These are phyloP conservation scores for Onychomys arenicola DNA, from an alignment of 2,797 vertebrate genomes.

Conservation along the genomic window DNA sequence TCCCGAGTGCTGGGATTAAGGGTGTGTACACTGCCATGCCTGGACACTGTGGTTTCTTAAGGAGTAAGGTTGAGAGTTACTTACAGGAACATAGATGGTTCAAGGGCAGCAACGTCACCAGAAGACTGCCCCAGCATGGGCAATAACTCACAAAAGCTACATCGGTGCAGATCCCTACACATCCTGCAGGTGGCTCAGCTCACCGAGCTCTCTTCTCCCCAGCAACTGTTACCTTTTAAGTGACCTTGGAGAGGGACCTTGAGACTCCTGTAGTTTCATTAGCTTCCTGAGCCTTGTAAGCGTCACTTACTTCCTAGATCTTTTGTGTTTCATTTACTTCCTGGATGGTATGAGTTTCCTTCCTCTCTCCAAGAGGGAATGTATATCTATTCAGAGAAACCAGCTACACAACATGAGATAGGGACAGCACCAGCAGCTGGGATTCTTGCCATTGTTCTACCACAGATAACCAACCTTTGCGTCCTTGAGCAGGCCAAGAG, in stretches of 20 bases:
- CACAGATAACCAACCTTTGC: background rate
- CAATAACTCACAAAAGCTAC: background rate
- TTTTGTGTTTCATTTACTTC: background rate
- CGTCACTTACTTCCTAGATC: background rate
- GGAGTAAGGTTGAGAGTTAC: background rate
- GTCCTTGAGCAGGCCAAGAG: background rate
- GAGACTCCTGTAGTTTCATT: background rate
- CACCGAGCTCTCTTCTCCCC: background rate
- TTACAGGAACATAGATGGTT: background rate
- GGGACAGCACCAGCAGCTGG: background rate
- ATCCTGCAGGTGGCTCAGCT: background rate
- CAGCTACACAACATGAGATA: background rate
- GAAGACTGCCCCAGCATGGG: background rate
- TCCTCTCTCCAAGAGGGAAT: background rate
- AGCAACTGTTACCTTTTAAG: background rate
- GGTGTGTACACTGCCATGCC: background rate
- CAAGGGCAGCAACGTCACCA: background rate
- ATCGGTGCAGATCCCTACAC: background rate
- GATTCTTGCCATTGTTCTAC: background rate
- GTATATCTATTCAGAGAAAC: background rate
- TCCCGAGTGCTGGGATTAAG: background rate
- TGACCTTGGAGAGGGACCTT: background rate
- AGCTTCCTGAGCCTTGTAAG: background rate
- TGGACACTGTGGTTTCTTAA: background rate
- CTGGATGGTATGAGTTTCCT: background rate